Evolutionary conservation across 1,140 invertebrate genomes (phyloP).

Genomic region (Drosophila navojoa): DNA sequence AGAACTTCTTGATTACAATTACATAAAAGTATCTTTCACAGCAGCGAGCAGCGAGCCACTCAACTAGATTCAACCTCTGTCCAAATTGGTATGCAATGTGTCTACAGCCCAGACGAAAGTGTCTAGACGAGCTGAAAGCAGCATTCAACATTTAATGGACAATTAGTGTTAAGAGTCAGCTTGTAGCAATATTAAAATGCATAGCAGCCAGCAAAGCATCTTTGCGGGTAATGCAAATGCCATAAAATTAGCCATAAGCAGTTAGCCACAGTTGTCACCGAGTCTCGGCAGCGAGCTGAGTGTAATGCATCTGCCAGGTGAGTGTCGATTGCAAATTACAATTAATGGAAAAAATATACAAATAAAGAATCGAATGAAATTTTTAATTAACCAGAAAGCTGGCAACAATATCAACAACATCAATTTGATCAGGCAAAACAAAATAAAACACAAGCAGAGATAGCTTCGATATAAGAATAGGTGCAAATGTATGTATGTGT

Average conservation of each 20-base stretch:
- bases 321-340: conserved; percentile 8
- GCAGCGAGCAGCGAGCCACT: background rate
- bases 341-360: conserved; percentile 10
- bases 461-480: conserved; percentile 4
- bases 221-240: background rate
- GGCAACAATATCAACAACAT: conserved; percentile 42
- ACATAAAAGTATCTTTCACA: background rate
- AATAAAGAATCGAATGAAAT: conserved; percentile 9
- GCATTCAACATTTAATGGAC: no score
- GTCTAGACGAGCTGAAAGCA: background rate
- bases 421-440: conserved; percentile 35
- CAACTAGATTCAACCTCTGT: background rate
- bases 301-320: conserved; percentile 11
- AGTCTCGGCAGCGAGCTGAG: background rate
- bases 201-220: background rate
- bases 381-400: conserved; percentile 39
- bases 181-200: background rate
- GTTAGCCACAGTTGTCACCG: background rate
- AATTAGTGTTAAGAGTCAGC: no score
- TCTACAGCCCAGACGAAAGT: background rate
- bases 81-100: background rate
- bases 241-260: conserved; percentile 13
- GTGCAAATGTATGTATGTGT: background rate
- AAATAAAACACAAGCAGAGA: conserved; percentile 13
- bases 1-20: no score